Conservation (phyloP, 2,797 vertebrate species). For the Pterois miles region DNA sequence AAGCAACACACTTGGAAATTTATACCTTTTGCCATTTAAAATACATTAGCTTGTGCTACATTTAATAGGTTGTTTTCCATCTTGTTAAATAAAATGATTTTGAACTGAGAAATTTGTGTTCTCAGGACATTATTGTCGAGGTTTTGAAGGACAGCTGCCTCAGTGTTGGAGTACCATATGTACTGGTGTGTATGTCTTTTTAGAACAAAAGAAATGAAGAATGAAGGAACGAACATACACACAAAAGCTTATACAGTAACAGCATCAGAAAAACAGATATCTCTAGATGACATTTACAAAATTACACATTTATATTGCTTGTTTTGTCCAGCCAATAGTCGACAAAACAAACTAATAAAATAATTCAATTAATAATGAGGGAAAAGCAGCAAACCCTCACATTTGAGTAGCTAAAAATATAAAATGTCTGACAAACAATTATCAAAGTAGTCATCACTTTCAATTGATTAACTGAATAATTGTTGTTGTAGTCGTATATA, state of each 20-base stretch:
- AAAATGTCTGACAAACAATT: background rate
- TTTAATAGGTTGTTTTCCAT: constrained; percentile 35
- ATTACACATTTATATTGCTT: background rate
- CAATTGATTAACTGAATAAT: background rate
- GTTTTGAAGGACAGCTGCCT: background rate
- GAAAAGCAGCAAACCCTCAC: background rate
- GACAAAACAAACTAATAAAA: background rate
- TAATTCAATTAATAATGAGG: background rate
- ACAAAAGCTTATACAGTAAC: background rate
- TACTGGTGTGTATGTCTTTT: background rate
- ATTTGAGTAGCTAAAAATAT: background rate
- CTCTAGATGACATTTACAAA: background rate
- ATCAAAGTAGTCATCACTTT: background rate
- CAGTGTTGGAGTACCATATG: background rate
- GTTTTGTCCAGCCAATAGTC: background rate
- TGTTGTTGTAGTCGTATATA: background rate
- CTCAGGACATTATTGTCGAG: background rate
- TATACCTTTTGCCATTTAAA: constrained; percentile 13
- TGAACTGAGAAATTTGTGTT: constrained; percentile 15
- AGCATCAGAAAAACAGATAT: background rate
- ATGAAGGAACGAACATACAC: background rate
- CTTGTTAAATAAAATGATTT: constrained; percentile 61
- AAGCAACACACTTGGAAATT: background rate
- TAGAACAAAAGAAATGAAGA: background rate
- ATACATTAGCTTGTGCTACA: constrained; percentile 18